Percentiles rank a stretch among this genome's conserved stretches.
These are phyloP conservation scores for Eulemur coronatus DNA, from an alignment of 2,797 vertebrate species.

Conservation along the genomic window DNA sequence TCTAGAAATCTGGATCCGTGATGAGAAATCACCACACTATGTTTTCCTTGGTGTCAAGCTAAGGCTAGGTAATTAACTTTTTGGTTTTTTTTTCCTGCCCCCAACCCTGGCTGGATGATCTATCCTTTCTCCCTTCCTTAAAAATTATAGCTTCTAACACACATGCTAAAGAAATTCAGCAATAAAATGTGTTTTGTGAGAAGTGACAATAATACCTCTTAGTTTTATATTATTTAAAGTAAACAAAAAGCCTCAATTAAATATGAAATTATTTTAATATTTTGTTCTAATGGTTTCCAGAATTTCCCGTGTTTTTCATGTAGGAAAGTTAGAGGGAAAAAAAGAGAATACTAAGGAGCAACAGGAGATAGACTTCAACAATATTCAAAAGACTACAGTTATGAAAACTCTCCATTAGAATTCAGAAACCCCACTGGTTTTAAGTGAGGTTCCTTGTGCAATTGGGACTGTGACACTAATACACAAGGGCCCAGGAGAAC, in stretches of 20 bases:
- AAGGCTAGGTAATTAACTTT: slow-evolving; percentile 35
- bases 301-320: neutral
- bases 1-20: slow-evolving; percentile 6
- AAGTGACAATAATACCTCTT: neutral
- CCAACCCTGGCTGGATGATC: neutral
- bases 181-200: neutral
- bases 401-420: neutral
- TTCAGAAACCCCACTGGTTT: slow-evolving; percentile 30
- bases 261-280: slow-evolving; percentile 9
- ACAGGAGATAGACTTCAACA: slow-evolving; percentile 4
- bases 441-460: slow-evolving; percentile 33
- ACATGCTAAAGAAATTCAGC: neutral
- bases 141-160: neutral
- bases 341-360: neutral
- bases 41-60: neutral
- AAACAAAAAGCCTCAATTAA: slow-evolving; percentile 14
- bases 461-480: neutral
- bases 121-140: neutral
- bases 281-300: neutral
- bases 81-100: neutral
- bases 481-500: slow-evolving; percentile 22
- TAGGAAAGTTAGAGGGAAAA: neutral
- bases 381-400: slow-evolving; percentile 13
- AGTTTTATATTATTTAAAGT: neutral
- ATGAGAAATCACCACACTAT: neutral